Percentiles rank a stretch among this genome's conserved stretches.
Conservation (phyloP, 2,113 vertebrate genomes). For the Neogale vison region DNA sequence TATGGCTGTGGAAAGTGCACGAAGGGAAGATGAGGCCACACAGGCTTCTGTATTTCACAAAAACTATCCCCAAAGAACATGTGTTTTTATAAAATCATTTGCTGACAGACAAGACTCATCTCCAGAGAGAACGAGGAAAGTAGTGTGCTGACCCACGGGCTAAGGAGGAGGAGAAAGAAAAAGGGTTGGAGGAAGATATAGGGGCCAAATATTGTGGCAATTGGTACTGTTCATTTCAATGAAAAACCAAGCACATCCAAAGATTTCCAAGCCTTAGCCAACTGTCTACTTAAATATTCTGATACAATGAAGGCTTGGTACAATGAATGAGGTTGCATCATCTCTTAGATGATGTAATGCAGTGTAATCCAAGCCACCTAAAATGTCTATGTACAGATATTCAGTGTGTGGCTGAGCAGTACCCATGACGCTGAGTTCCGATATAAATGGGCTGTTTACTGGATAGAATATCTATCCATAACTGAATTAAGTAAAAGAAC, state of each 20-base stretch:
- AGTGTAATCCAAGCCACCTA: not conserved
- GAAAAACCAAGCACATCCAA: not conserved
- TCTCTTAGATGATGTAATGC: not conserved
- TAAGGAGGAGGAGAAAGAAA: not conserved
- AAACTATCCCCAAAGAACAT: slow-evolving; percentile 31
- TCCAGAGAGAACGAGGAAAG: not conserved
- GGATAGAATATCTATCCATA: not conserved
- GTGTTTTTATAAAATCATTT: slow-evolving; percentile 40
- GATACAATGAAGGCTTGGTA: slow-evolving; percentile 23
- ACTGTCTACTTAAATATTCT: slow-evolving; percentile 22
- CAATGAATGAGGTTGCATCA: not conserved
- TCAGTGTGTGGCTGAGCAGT: not conserved
- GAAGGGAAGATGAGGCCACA: not conserved
- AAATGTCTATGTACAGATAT: slow-evolving; percentile 10
- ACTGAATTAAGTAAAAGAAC: not conserved
- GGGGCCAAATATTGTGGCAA: not conserved
- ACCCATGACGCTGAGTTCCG: not conserved
- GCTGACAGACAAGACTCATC: slow-evolving; percentile 17
- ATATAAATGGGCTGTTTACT: not conserved
- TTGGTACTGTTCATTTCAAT: not conserved
- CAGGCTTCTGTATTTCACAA: not conserved
- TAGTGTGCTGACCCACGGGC: not conserved
- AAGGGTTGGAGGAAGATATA: not conserved
- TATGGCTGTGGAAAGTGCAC: slow-evolving; percentile 87
- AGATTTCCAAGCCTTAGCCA: slow-evolving; percentile 2